phyloP scores from a whole-genome alignment of 1,140 invertebrate genomes.

The Geopemphigus sp. region DNA sequence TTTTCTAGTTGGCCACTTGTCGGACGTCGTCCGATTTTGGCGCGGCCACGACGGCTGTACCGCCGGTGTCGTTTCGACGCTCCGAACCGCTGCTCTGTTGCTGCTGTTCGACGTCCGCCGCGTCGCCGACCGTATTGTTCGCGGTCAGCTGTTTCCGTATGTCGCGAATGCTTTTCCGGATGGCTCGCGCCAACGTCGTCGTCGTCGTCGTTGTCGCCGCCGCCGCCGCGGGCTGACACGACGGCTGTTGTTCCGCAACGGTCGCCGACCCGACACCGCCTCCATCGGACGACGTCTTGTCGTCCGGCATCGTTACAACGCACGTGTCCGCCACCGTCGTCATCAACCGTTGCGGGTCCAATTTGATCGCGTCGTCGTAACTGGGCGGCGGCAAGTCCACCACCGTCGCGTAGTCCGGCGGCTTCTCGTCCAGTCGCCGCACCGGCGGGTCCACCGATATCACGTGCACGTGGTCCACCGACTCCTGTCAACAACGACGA shows the following conservation, averaged over 20 bases:
- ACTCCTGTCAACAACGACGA: not conserved
- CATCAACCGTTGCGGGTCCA: conserved; percentile 59
- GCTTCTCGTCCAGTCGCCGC: conserved; percentile 63
- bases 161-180: conserved; percentile 51
- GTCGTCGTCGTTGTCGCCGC: not conserved
- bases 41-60: not conserved
- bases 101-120: not conserved
- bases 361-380: conserved; percentile 72
- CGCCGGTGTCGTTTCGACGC: too few species aligned
- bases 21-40: not conserved
- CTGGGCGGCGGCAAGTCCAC: conserved; percentile 66
- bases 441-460: conserved; percentile 60
- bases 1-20: too few species aligned
- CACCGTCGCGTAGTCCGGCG: conserved; percentile 71
- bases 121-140: conserved; percentile 2
- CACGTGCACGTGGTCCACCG: conserved; percentile 59
- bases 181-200: conserved; percentile 33
- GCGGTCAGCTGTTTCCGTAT: conserved; percentile 48
- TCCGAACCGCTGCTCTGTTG: conserved; percentile 17
- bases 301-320: not conserved
- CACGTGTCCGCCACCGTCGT: not conserved
- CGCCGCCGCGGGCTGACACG: not conserved
- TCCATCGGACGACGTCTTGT: not conserved
- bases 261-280: not conserved
- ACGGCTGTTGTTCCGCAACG: too few species aligned